Base-by-base conservation (phyloP, 2,888 invertebrate species). In the Mactromeris polynyma region DNA sequence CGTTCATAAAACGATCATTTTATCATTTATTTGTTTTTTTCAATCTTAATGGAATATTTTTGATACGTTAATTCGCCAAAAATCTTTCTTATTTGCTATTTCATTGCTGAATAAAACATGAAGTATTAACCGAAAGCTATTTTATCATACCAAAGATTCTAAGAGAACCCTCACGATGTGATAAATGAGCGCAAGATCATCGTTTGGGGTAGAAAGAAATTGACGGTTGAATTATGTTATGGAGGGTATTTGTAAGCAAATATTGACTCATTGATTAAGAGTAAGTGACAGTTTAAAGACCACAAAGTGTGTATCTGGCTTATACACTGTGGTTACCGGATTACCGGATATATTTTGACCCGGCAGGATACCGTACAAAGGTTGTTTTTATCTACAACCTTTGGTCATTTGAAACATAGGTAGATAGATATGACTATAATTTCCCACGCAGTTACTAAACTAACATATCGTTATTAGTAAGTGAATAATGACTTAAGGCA, bases 231-330 rank as follows among this genome's bases (percentile, higher is more conserved):
- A 42, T 58, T 73, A 73, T 36, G 42, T 73, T 83, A 42, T 78
- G 46, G 38, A 80, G 58, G 42, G 64, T 85, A 79, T 85, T 80
- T 80, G 54, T 85, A 31, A 64, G 85, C 64, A 85, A 85, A 85
- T 85, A 85, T 85, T 85, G 79, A 85, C 85, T 85, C 85, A 40
- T 42, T 80, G 85, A 85, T 85, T 85, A 85, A 31, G 46, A 33
- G 40, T 80, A 85, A 84, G 84, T 84, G 84, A 84, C 84, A 84
- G 84, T 84, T 78, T 73, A 58, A n/a, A 54, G 42, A 84, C 78
- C 78, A 84, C 84, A 84, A 84, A 84, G 84, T 51, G 84, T 84
- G 84, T 84, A 54, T 77, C 77, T n/a, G 38, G 54, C 54, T 84
- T 77, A 84, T 14, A 14, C 54, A n/a, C 78, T 78, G 84, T 84